Base-by-base conservation (phyloP, 2,888 invertebrate genomes). In the Drosophila pseudotakahashii region DNA sequence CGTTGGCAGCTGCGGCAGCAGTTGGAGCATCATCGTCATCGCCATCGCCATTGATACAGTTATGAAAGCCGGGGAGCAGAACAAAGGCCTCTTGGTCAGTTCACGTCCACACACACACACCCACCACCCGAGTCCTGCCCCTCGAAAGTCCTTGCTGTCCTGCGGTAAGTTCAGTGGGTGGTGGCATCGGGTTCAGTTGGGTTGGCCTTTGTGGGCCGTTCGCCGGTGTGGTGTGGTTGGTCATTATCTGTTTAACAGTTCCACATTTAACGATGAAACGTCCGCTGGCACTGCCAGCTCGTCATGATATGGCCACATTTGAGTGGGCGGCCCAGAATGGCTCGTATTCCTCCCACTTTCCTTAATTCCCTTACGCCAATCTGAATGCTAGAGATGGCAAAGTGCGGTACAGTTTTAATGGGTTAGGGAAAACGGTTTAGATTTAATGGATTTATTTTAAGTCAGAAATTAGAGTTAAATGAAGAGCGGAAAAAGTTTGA, bases 221-320 rank as follows among this genome's bases (percentile, higher is more conserved):
- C 19, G 34, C 57, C 64, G 37, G 47, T 53, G 54, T 30, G 55
- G 68, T 74, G 75, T 51, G 76, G 76, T 79, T 64, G 76, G 79
- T 86, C 88, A 88, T 90, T 90, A 88, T 90, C 88, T 88, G 81
- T 79, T 90, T 89, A 90, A 90, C 89, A 88, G 81, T 80, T 83
- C 79, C 78, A 88, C 79, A 89, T 89, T 71, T 89, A 89, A 85
- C 85, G 77, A 74, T 58, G 73, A 53, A 57, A 47, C 67, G 57
- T 73, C 58, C 58, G 68, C 58, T 57, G 58, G 71, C 50, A 55
- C 42, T 61, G 63, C 68, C 59, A 45, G 51, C 64, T 72, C 71
- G 81, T 70, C 75, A 83, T 85, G 81, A 82, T 82, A 79, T 47
- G 63, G 39, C 68, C 69, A 63, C 73, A 60, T 64, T 68, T 61